Conservation (phyloP, 2,888 invertebrate species). For the Ceramica pisi region DNA sequence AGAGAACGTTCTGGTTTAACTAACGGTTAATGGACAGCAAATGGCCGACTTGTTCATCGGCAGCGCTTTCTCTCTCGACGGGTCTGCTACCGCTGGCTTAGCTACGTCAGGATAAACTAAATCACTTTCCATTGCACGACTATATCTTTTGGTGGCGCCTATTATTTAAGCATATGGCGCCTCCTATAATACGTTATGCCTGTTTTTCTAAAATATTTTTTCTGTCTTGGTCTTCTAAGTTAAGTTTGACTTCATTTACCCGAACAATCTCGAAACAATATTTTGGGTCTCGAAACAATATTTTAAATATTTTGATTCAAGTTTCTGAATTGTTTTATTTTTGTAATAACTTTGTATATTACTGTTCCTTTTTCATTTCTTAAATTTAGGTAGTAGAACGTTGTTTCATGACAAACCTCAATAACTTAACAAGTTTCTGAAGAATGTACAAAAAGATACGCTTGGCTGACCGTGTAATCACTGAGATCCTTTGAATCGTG, state of each 20-base stretch:
- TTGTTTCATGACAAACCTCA: constrained; percentile 17
- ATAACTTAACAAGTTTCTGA: constrained; percentile 4
- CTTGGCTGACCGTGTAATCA: constrained; percentile 24
- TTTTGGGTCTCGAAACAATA: not conserved
- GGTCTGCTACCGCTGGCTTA: constrained; percentile 29
- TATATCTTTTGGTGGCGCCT: constrained; percentile 40
- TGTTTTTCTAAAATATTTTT: not conserved
- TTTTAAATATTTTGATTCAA: no score
- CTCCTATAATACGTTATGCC: not conserved
- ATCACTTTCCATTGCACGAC: constrained; percentile 74
- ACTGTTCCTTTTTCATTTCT: not conserved
- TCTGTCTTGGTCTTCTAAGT: not conserved
- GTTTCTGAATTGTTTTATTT: not conserved
- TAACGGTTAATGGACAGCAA: constrained; percentile 76
- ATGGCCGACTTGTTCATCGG: constrained; percentile 83
- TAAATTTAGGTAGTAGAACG: not conserved
- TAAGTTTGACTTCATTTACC: not conserved
- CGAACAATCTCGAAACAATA: not conserved
- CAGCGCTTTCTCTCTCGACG: constrained; percentile 84
- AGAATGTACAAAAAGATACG: constrained; percentile 38
- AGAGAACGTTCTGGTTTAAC: constrained; percentile 63
- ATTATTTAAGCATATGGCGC: constrained; percentile 2
- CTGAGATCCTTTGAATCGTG: constrained; percentile 37
- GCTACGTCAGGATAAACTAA: constrained; percentile 59
- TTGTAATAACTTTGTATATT: not conserved